Evolutionary conservation across 2,888 invertebrate species (phyloP).

Genomic region (Leptinotarsa tumamoca): DNA sequence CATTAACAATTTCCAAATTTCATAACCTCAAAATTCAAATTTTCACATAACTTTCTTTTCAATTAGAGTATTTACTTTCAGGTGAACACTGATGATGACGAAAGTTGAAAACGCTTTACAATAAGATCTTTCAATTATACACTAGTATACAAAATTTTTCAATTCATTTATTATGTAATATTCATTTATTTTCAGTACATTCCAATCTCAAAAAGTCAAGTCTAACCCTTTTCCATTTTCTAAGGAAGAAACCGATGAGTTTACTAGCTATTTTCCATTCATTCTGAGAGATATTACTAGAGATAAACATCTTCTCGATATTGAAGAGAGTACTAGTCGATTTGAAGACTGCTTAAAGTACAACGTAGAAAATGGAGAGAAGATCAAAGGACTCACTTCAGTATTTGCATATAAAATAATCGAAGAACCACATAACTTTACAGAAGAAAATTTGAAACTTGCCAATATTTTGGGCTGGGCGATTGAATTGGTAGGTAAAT

Average conservation of each 20-base stretch:
- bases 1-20: too few relatives aligned
- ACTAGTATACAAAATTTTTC: too few relatives aligned
- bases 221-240: constrained; percentile 17
- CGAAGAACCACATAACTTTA: constrained; percentile 24
- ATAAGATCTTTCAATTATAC: too few relatives aligned
- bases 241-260: constrained; percentile 20
- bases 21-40: too few relatives aligned
- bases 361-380: constrained; percentile 24
- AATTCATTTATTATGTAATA: too few relatives aligned
- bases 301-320: constrained; percentile 1
- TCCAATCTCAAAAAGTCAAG: background rate
- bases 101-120: too few relatives aligned
- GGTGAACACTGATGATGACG: too few relatives aligned
- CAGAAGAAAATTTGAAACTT: constrained; percentile 25
- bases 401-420: constrained; percentile 28
- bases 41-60: too few relatives aligned
- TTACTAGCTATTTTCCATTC: constrained; percentile 23
- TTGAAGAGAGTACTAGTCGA: constrained; percentile 18
- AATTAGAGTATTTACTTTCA: too few relatives aligned
- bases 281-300: constrained; percentile 22
- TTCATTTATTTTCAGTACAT: background rate
- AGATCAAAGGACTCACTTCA: constrained; percentile 26
- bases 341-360: constrained; percentile 16
- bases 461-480: constrained; percentile 33
- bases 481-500: constrained; percentile 27